Base-by-base conservation (phyloP, 92 coral and sea anemone genomes). In the Plumapathes pennacea region DNA sequence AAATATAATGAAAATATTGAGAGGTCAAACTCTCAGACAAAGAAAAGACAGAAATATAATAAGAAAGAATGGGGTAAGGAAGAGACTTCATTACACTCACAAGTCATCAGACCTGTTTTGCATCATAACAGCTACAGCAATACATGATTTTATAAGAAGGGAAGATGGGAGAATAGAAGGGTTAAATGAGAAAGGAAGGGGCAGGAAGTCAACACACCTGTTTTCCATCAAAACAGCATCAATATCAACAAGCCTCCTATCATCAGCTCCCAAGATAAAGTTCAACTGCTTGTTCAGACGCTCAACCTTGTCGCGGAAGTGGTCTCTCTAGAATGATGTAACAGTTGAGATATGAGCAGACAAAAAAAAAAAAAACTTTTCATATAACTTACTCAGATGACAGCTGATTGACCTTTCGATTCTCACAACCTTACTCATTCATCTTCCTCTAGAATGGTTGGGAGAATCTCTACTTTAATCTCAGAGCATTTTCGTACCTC, bases 231-330 rank as follows among this genome's bases (percentile, higher is more conserved):
- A 83, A 14, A 88, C 81, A 26, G 98, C 90, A 72, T 92, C 98
- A 34, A 92, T 72, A 46, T 92, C 98, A 4, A 92, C 98, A 21
- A 92, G 67, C 29, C 98, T 60, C 53, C 85, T 67, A 54, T 92
- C 98, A 70, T 92, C 98, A 62, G 94, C 98, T 24, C 98, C 96
- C 23, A 92, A 85, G 54, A 92, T 92, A 39, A 74, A 92, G 69
- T 92, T 92, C 12, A 92, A 85, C 67, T 92, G 98, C 9, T 82
- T 89, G 61, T 92, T 92, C 36, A 92, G 83, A 18, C 98, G 85
- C 38, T 85, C 96, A 19, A 83, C 71, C 57, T 89, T 92, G 60
- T 92, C 98, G 25, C 85, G 76, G 41, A 71, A 89, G 40, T 89
- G 92, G 46, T 92, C 98, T 34, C 96, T 63, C 96, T 92, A 45